Conservation (phyloP, 2,888 invertebrate genomes). For the Calliopum simillimum region DNA sequence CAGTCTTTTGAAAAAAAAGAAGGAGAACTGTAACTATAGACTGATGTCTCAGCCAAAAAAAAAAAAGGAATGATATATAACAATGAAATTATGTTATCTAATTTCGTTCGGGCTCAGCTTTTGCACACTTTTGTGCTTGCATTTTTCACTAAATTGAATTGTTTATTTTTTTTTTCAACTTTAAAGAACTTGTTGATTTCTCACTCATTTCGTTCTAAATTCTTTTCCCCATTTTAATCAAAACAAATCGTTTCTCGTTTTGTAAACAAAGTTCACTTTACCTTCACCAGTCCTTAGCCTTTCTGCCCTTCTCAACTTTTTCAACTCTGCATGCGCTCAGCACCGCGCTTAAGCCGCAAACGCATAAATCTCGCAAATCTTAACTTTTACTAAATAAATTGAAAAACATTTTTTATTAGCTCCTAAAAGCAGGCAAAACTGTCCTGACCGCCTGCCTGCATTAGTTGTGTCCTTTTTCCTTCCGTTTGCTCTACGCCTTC, state of each 20-base stretch:
- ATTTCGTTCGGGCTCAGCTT: too few relatives aligned
- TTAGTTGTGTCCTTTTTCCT: neutral
- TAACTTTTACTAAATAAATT: slow-evolving; percentile 27
- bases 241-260: neutral
- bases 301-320: neutral
- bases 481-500: neutral
- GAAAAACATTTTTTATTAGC: slow-evolving; percentile 28
- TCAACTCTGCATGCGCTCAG: neutral
- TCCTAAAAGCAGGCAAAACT: slow-evolving; percentile 9
- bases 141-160: neutral
- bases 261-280: neutral
- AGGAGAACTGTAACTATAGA: too few relatives aligned
- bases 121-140: neutral
- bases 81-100: too few relatives aligned
- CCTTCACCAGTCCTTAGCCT: neutral
- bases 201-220: neutral
- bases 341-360: neutral
- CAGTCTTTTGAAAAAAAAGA: too few relatives aligned
- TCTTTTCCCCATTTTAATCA: neutral
- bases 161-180: neutral
- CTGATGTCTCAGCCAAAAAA: too few relatives aligned
- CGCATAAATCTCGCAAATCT: slow-evolving; percentile 29
- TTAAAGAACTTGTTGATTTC: neutral
- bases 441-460: neutral
- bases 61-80: too few relatives aligned